Base-by-base conservation (phyloP, 2,888 invertebrate genomes). In the Stomorhina lunata region DNA sequence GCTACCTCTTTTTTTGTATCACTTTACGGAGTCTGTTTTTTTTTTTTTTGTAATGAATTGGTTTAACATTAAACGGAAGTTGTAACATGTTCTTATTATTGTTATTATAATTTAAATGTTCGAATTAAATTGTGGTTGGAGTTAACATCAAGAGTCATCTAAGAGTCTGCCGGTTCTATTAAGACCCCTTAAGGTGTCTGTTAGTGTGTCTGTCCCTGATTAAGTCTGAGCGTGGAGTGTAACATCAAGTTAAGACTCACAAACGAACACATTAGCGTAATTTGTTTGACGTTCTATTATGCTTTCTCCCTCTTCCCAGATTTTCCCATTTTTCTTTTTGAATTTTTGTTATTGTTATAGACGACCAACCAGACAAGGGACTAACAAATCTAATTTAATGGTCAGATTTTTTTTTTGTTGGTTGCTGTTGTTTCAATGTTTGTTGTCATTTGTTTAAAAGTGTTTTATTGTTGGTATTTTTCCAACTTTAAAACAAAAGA, bases 301-400 rank as follows among this genome's bases (percentile, higher is more conserved):
- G 37, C 15, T 53, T 63, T 25, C 15, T 10, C 12, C 6, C 27
- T 34, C 15, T 9, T 9, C 2, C 12, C 22, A 2, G 34, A 27
- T 34, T 10, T 9, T 9, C 2, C 12, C 22, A 2, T 17, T 9
- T 22, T 61, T 20, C 7, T 45, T 9, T 57, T 15, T n/a, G n/a
- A n/a, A n/a, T 55, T 65, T 22, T 65, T 27, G 12, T 65, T 40
- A 40, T 66, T 66, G 7, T 43, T 53, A 50, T 73, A 73, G 75
- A 79, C 57, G 20, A 6, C n/a, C n/a, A 17, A 50, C 45, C 59
- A 65, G 78, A 71, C 81, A 53, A 45, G 79, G 79, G 82, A 79
- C 75, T 61, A 82, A 82, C 82, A 79, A 82, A 82, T 82, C 75
- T 76, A 82, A 82, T 79, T 79, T 82, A 79, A 82, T 79, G 79